Percentiles rank a stretch among this genome's conserved stretches.
Evolutionary conservation across 2,113 vertebrate species (phyloP).

Genomic region (Hyperopisus bebe): DNA sequence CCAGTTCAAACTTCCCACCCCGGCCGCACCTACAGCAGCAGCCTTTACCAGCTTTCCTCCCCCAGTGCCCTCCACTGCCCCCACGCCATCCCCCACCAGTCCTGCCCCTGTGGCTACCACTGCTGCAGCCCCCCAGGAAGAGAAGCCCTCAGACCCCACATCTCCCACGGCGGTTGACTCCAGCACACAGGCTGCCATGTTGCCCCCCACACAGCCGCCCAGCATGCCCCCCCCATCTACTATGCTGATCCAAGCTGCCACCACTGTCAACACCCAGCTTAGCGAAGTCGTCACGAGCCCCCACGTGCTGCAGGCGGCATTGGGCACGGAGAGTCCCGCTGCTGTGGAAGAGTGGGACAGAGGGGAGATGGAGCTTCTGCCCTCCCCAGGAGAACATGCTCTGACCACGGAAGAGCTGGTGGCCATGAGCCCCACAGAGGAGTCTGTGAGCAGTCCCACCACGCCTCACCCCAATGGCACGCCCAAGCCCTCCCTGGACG

Average conservation of each 20-base stretch:
- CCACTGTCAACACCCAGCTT: slow-evolving; percentile 6
- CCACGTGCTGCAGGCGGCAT: background rate
- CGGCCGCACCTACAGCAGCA: slow-evolving; percentile 46
- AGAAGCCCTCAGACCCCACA: slow-evolving; percentile 32
- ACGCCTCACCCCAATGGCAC: slow-evolving; percentile 28
- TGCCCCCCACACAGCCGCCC: slow-evolving; percentile 21
- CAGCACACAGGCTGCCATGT: slow-evolving; percentile 30
- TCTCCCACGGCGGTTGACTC: slow-evolving; percentile 18
- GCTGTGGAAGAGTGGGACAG: background rate
- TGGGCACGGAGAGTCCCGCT: background rate
- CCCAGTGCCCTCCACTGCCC: slow-evolving; percentile 19
- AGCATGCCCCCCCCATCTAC: slow-evolving; percentile 30
- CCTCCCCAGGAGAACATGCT: background rate
- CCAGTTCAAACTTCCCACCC: slow-evolving; percentile 53
- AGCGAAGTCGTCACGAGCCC: slow-evolving; percentile 28
- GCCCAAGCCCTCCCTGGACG: slow-evolving; percentile 29
- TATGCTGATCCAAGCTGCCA: background rate
- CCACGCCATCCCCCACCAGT: slow-evolving; percentile 25
- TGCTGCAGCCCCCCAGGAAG: background rate
- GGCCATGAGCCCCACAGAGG: slow-evolving; percentile 1
- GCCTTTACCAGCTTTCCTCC: slow-evolving; percentile 33
- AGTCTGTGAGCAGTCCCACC: slow-evolving; percentile 32
- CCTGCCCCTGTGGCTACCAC: slow-evolving; percentile 5
- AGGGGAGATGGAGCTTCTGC: slow-evolving; percentile 22
- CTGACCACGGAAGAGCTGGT: slow-evolving; percentile 10